phyloP scores from a whole-genome alignment of 1,140 invertebrate species.

The Drosophila oshimai region DNA sequence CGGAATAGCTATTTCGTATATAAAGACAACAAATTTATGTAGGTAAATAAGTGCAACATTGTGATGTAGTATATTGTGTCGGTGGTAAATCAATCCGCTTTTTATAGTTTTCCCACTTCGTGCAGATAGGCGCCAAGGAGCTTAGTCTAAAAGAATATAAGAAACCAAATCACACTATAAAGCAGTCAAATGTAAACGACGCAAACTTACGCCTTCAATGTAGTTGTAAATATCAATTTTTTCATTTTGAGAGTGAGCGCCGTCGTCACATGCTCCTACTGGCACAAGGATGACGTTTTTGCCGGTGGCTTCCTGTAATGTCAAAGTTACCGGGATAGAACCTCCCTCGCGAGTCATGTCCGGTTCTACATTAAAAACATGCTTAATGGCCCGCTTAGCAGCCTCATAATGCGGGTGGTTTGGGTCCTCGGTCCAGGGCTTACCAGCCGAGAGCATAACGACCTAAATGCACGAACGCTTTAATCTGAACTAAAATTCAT shows the following conservation, averaged over 20 bases:
- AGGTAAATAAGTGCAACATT: conserved; percentile 26
- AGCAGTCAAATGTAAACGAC: neutral
- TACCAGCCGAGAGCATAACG: conserved; percentile 88
- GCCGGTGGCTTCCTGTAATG: conserved; percentile 93
- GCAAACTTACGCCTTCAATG: conserved; percentile 92
- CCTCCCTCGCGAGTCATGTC: conserved; percentile 98
- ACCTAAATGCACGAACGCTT: too few relatives aligned
- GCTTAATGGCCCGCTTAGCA: conserved; percentile 92
- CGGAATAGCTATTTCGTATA: neutral
- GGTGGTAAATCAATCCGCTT: neutral
- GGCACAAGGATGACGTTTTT: conserved; percentile 97
- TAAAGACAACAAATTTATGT: conserved; percentile 8
- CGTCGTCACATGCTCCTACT: conserved; percentile 96
- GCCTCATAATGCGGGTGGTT: conserved; percentile 96
- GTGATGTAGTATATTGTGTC: conserved; percentile 57
- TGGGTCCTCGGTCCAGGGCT: conserved; percentile 96
- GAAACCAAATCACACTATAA: neutral
- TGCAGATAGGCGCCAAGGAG: conserved; percentile 92
- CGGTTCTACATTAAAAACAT: conserved; percentile 95
- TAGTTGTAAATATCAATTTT: conserved; percentile 97
- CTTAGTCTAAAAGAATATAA: conserved; percentile 88
- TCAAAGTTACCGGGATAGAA: conserved; percentile 97
- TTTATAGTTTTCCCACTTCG: conserved; percentile 85
- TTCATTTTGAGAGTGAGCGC: conserved; percentile 99
- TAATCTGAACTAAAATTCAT: conserved; percentile 30